Base-by-base conservation (phyloP, 2,888 invertebrate genomes). In the Rhimphoctona megacephalus region DNA sequence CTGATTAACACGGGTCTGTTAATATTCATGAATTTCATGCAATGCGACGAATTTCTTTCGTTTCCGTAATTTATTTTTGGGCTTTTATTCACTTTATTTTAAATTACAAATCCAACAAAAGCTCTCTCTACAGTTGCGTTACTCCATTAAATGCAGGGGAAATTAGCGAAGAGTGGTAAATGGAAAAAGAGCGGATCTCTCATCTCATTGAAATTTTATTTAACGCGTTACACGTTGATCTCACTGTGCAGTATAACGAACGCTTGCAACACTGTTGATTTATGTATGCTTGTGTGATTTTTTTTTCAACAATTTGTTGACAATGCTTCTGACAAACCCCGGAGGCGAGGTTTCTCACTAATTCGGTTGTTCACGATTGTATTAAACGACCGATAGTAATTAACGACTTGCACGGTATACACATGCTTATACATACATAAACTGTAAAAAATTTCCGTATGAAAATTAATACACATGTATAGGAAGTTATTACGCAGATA, bases 351-450 rank as follows among this genome's bases (percentile, higher is more conserved):
- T 69, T 70, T 69, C 46, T 82, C 61, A 25, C 49, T n/a, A 70
- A 77, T 77, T 61, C 69, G 43, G 43, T 54, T 57, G 67, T 54
- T 74, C 66, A n/a, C 39, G 43, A 49, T 81, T 43, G 73, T 46
- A 74, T 81, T 81, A 74, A 25, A 61, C 36, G 70, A n/a, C 46
- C 81, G 54, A 66, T 85, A 33, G 72, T 70, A 81, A 84, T 85
- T 72, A 77, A 81, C 76, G 76, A 77, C n/a, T 30, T 43, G 49
- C 46, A 43, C n/a, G 46, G 36, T 76, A 72, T 67, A 57, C 43
- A 52, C 19, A 39, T 25, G 66, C 14, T 49, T 19, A 33, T 33
- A 46, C 25, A 70, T 5, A 52, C 57, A 43, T n/a, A n/a, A n/a
- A n/a, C n/a, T n/a, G n/a, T n/a, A n/a, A n/a, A n/a, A n/a, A n/a